Conservation (phyloP, 2,888 invertebrate species). For the Chromoteleia sp. region DNA sequence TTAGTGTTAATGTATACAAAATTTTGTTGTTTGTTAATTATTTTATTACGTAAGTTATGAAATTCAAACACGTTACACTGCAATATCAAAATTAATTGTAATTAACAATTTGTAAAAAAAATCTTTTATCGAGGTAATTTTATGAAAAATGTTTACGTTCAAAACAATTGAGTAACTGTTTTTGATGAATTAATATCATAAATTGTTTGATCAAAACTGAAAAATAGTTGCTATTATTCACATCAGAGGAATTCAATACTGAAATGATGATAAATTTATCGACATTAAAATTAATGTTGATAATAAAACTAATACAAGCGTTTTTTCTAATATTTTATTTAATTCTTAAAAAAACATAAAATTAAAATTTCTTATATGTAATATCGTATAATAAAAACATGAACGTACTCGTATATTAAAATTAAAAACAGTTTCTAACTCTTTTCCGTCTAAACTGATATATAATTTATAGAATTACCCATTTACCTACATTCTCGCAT, state of each 20-base stretch:
- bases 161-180: conserved; percentile 8
- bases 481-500: conserved; percentile 28
- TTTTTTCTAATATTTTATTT: neutral
- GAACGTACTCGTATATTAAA: too few species aligned
- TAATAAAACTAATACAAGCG: neutral
- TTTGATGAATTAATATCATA: conserved; percentile 9
- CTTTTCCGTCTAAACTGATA: conserved; percentile 6
- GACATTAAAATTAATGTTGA: too few species aligned
- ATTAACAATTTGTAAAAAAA: neutral
- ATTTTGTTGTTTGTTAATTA: neutral
- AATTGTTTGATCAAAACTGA: conserved; percentile 20
- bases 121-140: neutral
- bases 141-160: conserved; percentile 13
- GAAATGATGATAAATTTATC: conserved; percentile 13
- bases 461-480: conserved; percentile 34
- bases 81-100: neutral
- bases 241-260: neutral
- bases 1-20: neutral
- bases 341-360: neutral
- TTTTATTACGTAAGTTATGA: too few species aligned
- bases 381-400: neutral
- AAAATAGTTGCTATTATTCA: conserved; percentile 5
- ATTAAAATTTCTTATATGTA: neutral
- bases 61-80: neutral
- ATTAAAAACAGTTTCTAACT: conserved; percentile 9